phyloP scores from a whole-genome alignment of 2,797 vertebrate genomes.

The Thamnophis elegans region DNA sequence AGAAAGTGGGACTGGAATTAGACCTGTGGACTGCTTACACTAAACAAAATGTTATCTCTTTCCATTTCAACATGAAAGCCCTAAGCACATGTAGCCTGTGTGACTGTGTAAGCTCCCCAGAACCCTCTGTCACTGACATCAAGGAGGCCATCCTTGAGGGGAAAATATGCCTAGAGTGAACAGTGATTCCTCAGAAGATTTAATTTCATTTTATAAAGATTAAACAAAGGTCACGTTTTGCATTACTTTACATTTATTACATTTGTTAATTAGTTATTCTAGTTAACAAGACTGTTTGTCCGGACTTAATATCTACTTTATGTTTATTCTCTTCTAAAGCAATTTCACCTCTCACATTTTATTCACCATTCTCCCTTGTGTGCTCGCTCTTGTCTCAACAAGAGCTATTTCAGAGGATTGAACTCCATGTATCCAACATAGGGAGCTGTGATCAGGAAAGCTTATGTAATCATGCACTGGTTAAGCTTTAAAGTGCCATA shows the following conservation, averaged over 20 bases:
- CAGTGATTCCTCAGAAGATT: neutral
- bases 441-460: neutral
- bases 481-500: neutral
- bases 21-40: neutral
- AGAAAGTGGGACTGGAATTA: neutral
- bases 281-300: neutral
- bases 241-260: neutral
- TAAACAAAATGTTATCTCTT: no score
- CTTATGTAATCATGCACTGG: neutral
- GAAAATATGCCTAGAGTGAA: neutral
- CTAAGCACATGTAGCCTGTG: neutral
- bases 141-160: neutral
- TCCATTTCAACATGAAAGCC: neutral
- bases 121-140: neutral
- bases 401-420: neutral
- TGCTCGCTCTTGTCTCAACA: neutral
- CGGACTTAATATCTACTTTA: neutral
- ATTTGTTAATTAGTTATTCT: neutral
- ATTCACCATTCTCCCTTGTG: neutral
- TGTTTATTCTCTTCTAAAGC: neutral
- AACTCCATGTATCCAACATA: neutral
- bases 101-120: neutral
- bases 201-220: neutral
- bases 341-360: neutral
- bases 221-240: neutral